A percentile compares a stretch with the other conserved stretches of the same genome.
phyloP scores from a whole-genome alignment of 1,140 invertebrate genomes.

The Heliconius melpomene region DNA sequence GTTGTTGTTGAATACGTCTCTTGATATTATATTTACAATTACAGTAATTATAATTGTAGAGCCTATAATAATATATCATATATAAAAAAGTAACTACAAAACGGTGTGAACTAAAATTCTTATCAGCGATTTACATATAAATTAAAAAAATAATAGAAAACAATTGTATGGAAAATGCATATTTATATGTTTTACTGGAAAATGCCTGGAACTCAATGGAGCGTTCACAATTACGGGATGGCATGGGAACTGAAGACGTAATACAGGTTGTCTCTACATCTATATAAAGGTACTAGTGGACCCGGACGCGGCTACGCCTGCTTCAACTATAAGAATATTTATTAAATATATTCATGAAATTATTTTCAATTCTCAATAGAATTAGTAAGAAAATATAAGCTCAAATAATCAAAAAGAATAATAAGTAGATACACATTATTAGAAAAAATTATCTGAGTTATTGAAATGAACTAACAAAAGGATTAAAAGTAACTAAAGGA shows the following conservation, averaged over 20 bases:
- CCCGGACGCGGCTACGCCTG: no score
- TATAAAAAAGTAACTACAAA: background rate
- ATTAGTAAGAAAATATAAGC: no score
- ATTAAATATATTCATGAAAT: no score
- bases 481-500: no score
- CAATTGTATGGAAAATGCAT: background rate
- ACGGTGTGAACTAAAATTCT: background rate
- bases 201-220: conserved; percentile 7
- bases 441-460: no score
- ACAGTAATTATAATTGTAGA: background rate
- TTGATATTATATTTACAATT: background rate
- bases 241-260: conserved; percentile 5
- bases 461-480: no score
- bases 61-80: background rate
- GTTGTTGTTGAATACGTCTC: background rate
- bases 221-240: background rate
- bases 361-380: no score
- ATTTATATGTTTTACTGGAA: conserved; percentile 12
- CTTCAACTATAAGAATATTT: no score
- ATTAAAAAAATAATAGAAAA: background rate
- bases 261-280: background rate
- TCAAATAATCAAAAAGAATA: no score
- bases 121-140: conserved; percentile 1
- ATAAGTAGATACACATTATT: no score
- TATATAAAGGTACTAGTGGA: background rate